Evolutionary conservation across 2,797 vertebrate genomes (phyloP), one percentile per base, ranked within the genome.

Genomic region (Diceros bicornis): DNA sequence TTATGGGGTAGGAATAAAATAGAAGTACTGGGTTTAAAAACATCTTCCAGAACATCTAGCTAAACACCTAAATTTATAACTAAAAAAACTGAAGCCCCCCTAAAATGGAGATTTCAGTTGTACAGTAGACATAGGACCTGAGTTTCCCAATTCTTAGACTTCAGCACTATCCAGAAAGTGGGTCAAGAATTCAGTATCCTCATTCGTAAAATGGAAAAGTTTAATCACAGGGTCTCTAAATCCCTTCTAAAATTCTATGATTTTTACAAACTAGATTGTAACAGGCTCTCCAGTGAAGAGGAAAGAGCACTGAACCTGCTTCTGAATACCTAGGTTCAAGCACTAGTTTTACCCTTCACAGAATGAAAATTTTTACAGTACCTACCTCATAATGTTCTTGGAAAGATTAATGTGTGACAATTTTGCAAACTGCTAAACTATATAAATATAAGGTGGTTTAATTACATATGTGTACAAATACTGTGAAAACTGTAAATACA

Each of bases 371-470:
- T 89, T 97, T 90, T 69, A 59, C 7, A 78, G 4, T 78, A 83
- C 29, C 55, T 62, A 74, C 37, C 0, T 91, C 27, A 84, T 89
- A 85, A 81, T 57, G 27, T 52, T 87, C 29, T 75, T 93, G 16
- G 34, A 89, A 95, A 96, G 32, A 62, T 87, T 84, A 93, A 81
- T 27, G 17, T 92, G 21, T 95, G 69, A 84, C 52, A 88, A 79
- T 91, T 87, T 12, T 82, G 72, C 89, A 62, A 94, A 88, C 5
- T 83, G n/a, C 8, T 68, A 41, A 96, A 74, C 52, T 81, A 74
- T 82, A 57, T 82, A 72, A 86, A 37, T 79, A 10, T 86, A 91
- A 84, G 11, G 32, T 90, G 47, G 23, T 61, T 96, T 88, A 77
- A 79, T 52, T 85, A 84, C 18, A 50, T 25, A 6, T 74, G 16